These are phyloP conservation scores for Cherax quadricarinatus DNA, from an alignment of 1,140 invertebrate species.

Conservation along the genomic window DNA sequence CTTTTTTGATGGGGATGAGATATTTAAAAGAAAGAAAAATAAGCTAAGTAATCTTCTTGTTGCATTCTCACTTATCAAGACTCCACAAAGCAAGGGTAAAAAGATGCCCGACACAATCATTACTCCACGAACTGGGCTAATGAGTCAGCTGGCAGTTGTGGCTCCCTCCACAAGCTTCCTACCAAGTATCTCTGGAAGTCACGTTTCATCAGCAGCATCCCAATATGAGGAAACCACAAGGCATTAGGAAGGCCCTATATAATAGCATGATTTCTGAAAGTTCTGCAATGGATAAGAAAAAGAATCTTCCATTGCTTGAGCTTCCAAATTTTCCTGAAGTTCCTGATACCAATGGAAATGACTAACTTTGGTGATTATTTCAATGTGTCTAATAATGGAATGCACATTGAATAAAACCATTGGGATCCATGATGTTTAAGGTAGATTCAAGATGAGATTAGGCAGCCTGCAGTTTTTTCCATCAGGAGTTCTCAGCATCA, in stretches of 20 bases:
- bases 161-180: neutral
- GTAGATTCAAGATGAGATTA: neutral
- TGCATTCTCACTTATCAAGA: constrained; percentile 8
- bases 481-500: neutral
- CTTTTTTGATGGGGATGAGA: neutral
- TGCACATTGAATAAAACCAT: neutral
- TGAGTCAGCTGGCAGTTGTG: neutral
- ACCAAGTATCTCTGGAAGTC: too few relatives aligned
- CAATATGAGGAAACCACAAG: too few relatives aligned
- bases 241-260: too few relatives aligned
- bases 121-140: neutral
- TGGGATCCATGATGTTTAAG: neutral
- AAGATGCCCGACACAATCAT: neutral
- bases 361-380: constrained; percentile 1
- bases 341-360: neutral
- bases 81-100: neutral
- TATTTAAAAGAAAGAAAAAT: constrained; percentile 5
- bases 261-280: too few relatives aligned
- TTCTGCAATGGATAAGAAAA: too few relatives aligned
- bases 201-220: neutral
- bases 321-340: neutral
- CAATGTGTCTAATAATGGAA: neutral
- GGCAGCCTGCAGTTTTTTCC: neutral
- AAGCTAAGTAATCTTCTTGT: constrained; percentile 15
- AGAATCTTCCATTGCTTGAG: neutral